Evolutionary conservation across 2,113 vertebrate genomes (phyloP), one percentile per base, ranked within the genome.

Genomic region (Sorex fumeus): DNA sequence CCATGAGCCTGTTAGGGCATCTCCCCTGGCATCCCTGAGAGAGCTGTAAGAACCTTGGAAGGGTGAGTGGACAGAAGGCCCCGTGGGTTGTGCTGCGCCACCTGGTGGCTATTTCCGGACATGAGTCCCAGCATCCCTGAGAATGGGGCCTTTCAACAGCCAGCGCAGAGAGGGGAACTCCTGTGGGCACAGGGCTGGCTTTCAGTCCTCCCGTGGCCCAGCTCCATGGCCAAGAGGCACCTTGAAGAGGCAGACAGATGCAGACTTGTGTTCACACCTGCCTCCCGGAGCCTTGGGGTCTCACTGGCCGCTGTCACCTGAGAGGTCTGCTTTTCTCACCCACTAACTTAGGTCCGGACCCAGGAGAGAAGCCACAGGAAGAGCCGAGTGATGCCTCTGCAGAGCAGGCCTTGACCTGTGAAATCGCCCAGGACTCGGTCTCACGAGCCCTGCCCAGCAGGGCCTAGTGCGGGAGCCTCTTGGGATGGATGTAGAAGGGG

Each of bases 81-180:
- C 47, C 28, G 8, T 0, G 12, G 21, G 1, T 43, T 69, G 36
- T 64, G 47, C 60, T 94, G 86, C 69, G 71, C 96, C 96, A 91
- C 79, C 96, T 97, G 83, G 92, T 94, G 96, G 94, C 18, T 30
- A 0, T 7, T 21, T 5, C 78, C 57, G 78, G 47, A 47, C 25
- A 79, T 32, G 45, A 70, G 4, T 84, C 28, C 28, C 53, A 53
- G 28, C 43, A 40, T 53, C 27, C 62, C 40, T 84, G 27, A 23
- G n/a, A 84, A 91, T 25, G 1, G 47, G 47, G 47, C 47, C 47
- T 13, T 50, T 13, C 47, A 50, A 50, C 6, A 50, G 47, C 13
- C 66, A 6, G 13, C 32, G 30, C 66, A 13, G 12, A 32, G 13
- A 18, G 43, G 32, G 8, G 10, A 50, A 34, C 21, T 32, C 34